Base-by-base conservation (phyloP, 2,113 vertebrate genomes). In the Nymphicus hollandicus region DNA sequence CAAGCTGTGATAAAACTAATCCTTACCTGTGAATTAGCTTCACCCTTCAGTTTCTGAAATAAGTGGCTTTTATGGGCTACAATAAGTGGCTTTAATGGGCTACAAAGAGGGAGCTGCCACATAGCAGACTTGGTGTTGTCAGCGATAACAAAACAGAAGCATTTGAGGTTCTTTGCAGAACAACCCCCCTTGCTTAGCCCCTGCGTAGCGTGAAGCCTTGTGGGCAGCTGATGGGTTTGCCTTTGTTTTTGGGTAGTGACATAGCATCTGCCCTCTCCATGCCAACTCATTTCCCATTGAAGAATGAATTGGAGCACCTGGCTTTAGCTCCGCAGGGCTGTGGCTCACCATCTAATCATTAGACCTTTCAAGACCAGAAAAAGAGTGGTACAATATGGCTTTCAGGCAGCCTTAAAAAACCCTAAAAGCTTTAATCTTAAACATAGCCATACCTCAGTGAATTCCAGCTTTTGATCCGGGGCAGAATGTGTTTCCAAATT, bases 401-500 rank as follows among this genome's bases (percentile, higher is more conserved):
- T 96, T 96, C 93, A 94, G 64, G 76, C 85, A 70, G 55, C 49
- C 71, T 83, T 63, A 9, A 71, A 60, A 82, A 46, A 60, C 35
- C 76, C 81, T 70, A 56, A 76, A 91, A 47, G 91, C 93, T 95
- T 95, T 95, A 89, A 93, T 96, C 72, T 95, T 93, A 93, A 82
- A 92, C 83, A 41, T 18, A 93, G 90, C 87, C 60, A 81, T 86
- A 86, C 76, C 80, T 94, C 92, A 31, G 44, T 92, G 90, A 86
- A 94, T 91, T 68, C 60, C 65, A 89, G 86, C 92, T 96, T 97
- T 97, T 97, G 90, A 96, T 96, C 69, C 25, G 52, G 58, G 69
- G 92, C 95, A 94, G 76, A 92, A 64, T 79, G 93, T 94, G 95
- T 84, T 96, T 96, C 95, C 88, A 93, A 55, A 88, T 89, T 94